Base-by-base conservation (phyloP, 2,888 invertebrate genomes). In the Helobdella robusta region DNA sequence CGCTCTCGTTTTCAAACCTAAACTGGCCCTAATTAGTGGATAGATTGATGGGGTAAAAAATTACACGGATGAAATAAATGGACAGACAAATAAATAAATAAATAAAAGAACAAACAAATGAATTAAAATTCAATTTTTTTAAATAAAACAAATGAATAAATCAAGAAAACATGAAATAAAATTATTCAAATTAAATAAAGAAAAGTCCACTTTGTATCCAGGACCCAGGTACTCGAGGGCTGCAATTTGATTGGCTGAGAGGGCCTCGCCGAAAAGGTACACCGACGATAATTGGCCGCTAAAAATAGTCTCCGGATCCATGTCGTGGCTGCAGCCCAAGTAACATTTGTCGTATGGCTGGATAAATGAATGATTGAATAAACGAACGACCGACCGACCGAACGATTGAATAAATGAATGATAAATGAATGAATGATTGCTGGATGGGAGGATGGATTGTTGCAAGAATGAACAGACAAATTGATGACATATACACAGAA, bases 341-440 rank as follows among this genome's bases (percentile, higher is more conserved):
- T 91, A 97, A 82, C 98, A 99, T 81, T 95, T 95, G 84, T 99
- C 98, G 83, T 95, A 98, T 66, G 94, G 91, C 93, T 97, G 82
- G 67, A 75, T 68, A 72, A 6, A 30, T 15, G 28, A 32, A 20
- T n/a, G n/a, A n/a, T n/a, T n/a, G n/a, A n/a, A n/a, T n/a, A n/a
- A n/a, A n/a, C n/a, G n/a, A n/a, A n/a, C n/a, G n/a, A n/a, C n/a
- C n/a, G n/a, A n/a, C n/a, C n/a, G n/a, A n/a, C n/a, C n/a, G n/a
- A n/a, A n/a, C n/a, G n/a, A n/a, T n/a, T n/a, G n/a, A n/a, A n/a
- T n/a, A n/a, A n/a, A n/a, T n/a, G n/a, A n/a, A n/a, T n/a, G n/a
- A n/a, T n/a, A n/a, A n/a, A n/a, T n/a, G n/a, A n/a, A n/a, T n/a
- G n/a, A n/a, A n/a, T n/a, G n/a, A n/a, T n/a, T n/a, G n/a, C n/a